Conservation (phyloP, 2,888 invertebrate genomes). For the Rhopalosiphum nymphaeae region DNA sequence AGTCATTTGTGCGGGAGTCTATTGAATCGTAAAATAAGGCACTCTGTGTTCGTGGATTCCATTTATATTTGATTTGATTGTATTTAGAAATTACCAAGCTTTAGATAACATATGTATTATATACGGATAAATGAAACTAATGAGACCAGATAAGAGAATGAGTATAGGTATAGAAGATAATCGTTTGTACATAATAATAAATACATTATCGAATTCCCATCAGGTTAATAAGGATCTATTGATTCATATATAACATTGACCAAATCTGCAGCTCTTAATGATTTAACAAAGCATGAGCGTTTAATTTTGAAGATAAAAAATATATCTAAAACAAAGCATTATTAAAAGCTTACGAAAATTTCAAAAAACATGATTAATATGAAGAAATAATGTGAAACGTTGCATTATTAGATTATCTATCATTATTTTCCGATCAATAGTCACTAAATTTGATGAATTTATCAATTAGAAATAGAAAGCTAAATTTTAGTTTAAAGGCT, state of each 20-base stretch:
- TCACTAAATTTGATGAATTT: neutral
- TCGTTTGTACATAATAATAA: neutral
- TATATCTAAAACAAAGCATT: neutral
- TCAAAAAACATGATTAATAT: neutral
- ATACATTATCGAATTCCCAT: neutral
- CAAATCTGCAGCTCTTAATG: neutral
- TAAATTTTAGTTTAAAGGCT: neutral
- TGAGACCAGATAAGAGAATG: neutral
- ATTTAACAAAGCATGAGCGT: neutral
- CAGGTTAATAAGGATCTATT: neutral
- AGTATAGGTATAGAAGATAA: neutral
- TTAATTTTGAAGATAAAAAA: neutral
- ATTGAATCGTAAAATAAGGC: neutral
- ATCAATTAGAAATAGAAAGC: neutral
- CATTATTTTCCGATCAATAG: neutral
- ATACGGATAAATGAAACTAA: neutral
- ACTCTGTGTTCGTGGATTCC: neutral
- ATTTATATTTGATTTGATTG: constrained; percentile 1
- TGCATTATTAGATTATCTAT: neutral
- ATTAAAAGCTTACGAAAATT: neutral
- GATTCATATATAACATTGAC: neutral
- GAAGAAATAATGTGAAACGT: neutral
- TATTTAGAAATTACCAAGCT: neutral
- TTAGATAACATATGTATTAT: neutral
- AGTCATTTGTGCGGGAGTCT: no score